Evolutionary conservation across 2,113 vertebrate species (phyloP).

Genomic region (Anarrhichthys ocellatus): DNA sequence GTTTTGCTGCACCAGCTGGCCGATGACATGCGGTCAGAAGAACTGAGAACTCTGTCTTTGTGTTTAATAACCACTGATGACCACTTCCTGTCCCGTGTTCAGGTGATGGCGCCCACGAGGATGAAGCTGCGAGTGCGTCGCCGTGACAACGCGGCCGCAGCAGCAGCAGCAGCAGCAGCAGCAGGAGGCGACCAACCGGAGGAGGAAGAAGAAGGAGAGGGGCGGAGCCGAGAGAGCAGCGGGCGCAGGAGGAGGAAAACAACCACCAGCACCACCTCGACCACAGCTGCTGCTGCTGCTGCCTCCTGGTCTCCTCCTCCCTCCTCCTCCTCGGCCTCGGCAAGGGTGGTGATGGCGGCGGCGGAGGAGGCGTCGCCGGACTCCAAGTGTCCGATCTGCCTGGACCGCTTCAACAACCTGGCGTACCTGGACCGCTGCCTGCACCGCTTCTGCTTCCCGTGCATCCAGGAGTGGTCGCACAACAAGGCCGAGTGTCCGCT

Average conservation of each 20-base stretch:
- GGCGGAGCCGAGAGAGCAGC: background rate
- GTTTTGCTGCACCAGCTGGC: background rate
- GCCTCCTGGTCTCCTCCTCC: background rate
- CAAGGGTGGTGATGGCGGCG: slow-evolving; percentile 48
- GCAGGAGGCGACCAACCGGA: background rate
- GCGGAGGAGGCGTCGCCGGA: slow-evolving; percentile 88
- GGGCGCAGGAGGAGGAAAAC: slow-evolving; percentile 45
- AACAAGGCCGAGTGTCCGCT: slow-evolving; percentile 95
- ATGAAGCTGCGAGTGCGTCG: slow-evolving; percentile 85
- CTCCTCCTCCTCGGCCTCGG: slow-evolving; percentile 7
- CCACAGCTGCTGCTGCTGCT: background rate
- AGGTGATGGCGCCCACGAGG: slow-evolving; percentile 86
- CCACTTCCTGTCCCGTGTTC: background rate
- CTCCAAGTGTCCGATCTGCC: slow-evolving; percentile 94
- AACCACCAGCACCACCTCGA: background rate
- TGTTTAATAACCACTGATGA: too few relatives aligned
- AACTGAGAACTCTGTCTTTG: background rate
- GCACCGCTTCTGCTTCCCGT: slow-evolving; percentile 93
- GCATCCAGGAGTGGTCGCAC: slow-evolving; percentile 94
- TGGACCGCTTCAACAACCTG: slow-evolving; percentile 91
- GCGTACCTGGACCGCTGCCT: slow-evolving; percentile 90
- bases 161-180: background rate
- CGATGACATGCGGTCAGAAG: too few relatives aligned
- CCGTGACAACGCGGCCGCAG: slow-evolving; percentile 13
- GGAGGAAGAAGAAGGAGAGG: slow-evolving; percentile 26